Percentiles rank a stretch among this genome's conserved stretches.
These are phyloP conservation scores for Ophion obscuratus DNA, from an alignment of 2,888 invertebrate genomes.

Conservation along the genomic window DNA sequence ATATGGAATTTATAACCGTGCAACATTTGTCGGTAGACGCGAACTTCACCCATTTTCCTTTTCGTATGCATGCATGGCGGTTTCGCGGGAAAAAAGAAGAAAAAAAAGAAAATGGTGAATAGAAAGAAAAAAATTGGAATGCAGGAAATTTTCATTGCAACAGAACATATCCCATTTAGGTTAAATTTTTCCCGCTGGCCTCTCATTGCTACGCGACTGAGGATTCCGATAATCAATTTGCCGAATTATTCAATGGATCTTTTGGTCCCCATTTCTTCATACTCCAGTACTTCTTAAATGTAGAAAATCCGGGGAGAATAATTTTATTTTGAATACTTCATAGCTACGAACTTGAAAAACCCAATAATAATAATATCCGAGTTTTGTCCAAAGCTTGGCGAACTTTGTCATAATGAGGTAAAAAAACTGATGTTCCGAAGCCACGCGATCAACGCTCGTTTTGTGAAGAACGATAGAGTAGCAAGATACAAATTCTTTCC, in stretches of 20 bases:
- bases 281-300: too few relatives aligned
- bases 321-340: not conserved
- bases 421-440: conserved; percentile 5
- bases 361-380: conserved; percentile 35
- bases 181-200: conserved; percentile 18
- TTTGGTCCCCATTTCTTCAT: not conserved
- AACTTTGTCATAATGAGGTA: conserved; percentile 31
- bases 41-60: too few relatives aligned
- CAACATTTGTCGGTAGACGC: too few relatives aligned
- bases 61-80: too few relatives aligned
- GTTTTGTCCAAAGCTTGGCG: conserved; percentile 12
- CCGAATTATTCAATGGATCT: conserved; percentile 22
- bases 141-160: too few relatives aligned
- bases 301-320: too few relatives aligned
- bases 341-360: conserved; percentile 21
- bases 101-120: too few relatives aligned
- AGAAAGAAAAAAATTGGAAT: too few relatives aligned
- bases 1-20: too few relatives aligned
- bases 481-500: not conserved
- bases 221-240: conserved; percentile 26
- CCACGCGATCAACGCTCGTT: conserved; percentile 3
- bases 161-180: not conserved
- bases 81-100: too few relatives aligned
- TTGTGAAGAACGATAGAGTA: not conserved
- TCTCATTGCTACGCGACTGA: not conserved